phyloP scores from a whole-genome alignment of 2,797 vertebrate genomes.

The Acanthurus leucopareius region DNA sequence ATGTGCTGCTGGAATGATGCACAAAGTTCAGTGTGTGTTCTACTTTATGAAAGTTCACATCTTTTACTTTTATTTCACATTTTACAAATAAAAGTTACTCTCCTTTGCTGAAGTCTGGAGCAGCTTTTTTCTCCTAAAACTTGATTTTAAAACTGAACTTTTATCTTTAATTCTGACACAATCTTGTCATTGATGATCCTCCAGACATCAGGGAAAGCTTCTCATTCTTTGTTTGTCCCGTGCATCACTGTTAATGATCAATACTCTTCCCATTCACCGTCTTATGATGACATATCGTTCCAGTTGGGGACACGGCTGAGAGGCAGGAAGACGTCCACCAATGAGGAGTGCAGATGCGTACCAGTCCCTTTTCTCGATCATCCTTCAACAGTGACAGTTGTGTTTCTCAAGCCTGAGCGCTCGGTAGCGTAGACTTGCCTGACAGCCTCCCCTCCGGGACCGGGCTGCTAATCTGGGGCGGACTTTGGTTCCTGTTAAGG shows the following conservation, averaged over 20 bases:
- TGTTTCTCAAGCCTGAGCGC: slow-evolving; percentile 75
- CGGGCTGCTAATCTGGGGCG: slow-evolving; percentile 58
- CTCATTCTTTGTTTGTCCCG: not conserved
- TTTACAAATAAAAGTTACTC: not conserved
- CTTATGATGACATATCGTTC: slow-evolving; percentile 8
- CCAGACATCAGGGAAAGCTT: not conserved
- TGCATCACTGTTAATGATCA: slow-evolving; percentile 5
- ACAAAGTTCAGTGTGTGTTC: no score
- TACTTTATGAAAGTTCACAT: no score
- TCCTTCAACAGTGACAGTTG: slow-evolving; percentile 72
- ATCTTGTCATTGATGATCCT: not conserved
- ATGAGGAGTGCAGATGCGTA: slow-evolving; percentile 38
- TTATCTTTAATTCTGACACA: slow-evolving; percentile 3
- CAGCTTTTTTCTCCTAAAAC: not conserved
- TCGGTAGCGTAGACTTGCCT: slow-evolving; percentile 54
- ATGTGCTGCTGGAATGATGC: not conserved
- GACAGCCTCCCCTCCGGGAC: slow-evolving; percentile 62
- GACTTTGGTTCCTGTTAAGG: slow-evolving; percentile 59
- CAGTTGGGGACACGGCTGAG: slow-evolving; percentile 44
- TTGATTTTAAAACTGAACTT: not conserved
- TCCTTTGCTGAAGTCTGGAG: not conserved
- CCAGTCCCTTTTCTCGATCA: slow-evolving; percentile 39
- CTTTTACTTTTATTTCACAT: no score
- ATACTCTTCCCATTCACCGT: slow-evolving; percentile 9
- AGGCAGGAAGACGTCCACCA: slow-evolving; percentile 25